phyloP scores from a whole-genome alignment of 1,140 invertebrate species.

The Druon quercuslanigerum region DNA sequence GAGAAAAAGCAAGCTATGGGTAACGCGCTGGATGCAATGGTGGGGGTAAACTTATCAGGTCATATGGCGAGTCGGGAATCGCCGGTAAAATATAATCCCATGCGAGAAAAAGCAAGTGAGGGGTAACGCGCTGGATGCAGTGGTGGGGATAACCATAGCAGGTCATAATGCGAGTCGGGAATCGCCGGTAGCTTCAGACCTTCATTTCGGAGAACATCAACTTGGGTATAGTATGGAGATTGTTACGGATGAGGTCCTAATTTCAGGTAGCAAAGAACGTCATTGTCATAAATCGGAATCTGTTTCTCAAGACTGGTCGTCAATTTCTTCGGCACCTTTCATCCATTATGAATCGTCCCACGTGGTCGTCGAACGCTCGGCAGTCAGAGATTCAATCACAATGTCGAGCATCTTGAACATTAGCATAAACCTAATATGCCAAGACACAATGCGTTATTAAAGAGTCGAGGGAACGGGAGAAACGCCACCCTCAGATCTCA shows the following conservation, averaged over 20 bases:
- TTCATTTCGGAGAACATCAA: no score
- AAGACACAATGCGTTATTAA: conserved; percentile 68
- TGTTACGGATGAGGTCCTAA: conserved; percentile 9
- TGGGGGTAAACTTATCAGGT: no score
- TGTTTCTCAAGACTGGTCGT: conserved; percentile 38
- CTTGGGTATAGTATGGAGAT: not conserved
- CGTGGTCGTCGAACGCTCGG: conserved; percentile 41
- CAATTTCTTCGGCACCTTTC: conserved; percentile 55
- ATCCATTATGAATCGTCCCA: conserved; percentile 51
- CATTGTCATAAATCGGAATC: not conserved
- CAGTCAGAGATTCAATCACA: conserved; percentile 53
- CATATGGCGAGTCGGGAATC: no score
- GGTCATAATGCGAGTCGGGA: no score
- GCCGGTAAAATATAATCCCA: no score
- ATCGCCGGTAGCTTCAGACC: no score
- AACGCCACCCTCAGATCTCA: conserved; percentile 54
- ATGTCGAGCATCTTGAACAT: conserved; percentile 57
- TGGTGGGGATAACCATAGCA: no score
- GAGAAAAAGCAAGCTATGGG: no score
- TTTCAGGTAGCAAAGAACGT: not conserved
- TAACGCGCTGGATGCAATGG: no score
- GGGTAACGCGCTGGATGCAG: no score
- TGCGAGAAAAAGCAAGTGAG: no score
- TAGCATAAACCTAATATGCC: conserved; percentile 70
- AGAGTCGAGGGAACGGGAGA: conserved; percentile 40